Conservation (phyloP, 2,797 vertebrate genomes). For the Otolemur crassicaudatus region DNA sequence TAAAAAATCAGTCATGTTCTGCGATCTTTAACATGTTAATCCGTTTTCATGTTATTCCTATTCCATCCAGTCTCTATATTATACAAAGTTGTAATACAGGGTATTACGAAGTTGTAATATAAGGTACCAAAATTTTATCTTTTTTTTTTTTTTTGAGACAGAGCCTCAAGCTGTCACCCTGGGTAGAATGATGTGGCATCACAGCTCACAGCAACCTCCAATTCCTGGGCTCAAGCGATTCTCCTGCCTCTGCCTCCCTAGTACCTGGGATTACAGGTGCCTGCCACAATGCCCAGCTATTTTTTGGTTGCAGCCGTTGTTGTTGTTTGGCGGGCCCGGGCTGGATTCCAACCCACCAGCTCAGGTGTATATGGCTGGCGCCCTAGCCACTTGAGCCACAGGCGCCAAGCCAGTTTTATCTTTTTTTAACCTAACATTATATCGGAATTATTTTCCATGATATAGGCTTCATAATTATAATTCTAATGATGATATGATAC, state of each 20-base stretch:
- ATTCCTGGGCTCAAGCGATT: too few relatives aligned
- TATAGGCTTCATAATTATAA: neutral
- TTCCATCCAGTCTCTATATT: neutral
- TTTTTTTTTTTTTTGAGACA: neutral
- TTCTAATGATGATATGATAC: neutral
- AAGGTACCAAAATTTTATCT: slow-evolving; percentile 7
- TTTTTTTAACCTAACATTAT: slow-evolving; percentile 33
- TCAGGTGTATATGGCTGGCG: too few relatives aligned
- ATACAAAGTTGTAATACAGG: neutral
- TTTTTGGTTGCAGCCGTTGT: too few relatives aligned
- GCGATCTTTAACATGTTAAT: slow-evolving; percentile 9
- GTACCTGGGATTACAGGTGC: too few relatives aligned
- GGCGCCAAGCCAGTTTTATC: neutral
- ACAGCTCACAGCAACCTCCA: too few relatives aligned
- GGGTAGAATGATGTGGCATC: too few relatives aligned
- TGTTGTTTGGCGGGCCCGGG: too few relatives aligned
- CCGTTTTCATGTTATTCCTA: slow-evolving; percentile 37
- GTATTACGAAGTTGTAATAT: neutral
- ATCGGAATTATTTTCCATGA: slow-evolving; percentile 41
- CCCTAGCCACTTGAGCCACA: too few relatives aligned
- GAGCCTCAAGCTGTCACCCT: too few relatives aligned
- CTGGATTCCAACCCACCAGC: too few relatives aligned
- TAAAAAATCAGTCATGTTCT: slow-evolving; percentile 27
- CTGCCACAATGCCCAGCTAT: too few relatives aligned
- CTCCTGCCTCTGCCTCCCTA: too few relatives aligned